Percentiles rank a stretch among this genome's conserved stretches.
These are phyloP conservation scores for Desmodus rotundus DNA, from an alignment of 2,113 vertebrate genomes.

Conservation along the genomic window DNA sequence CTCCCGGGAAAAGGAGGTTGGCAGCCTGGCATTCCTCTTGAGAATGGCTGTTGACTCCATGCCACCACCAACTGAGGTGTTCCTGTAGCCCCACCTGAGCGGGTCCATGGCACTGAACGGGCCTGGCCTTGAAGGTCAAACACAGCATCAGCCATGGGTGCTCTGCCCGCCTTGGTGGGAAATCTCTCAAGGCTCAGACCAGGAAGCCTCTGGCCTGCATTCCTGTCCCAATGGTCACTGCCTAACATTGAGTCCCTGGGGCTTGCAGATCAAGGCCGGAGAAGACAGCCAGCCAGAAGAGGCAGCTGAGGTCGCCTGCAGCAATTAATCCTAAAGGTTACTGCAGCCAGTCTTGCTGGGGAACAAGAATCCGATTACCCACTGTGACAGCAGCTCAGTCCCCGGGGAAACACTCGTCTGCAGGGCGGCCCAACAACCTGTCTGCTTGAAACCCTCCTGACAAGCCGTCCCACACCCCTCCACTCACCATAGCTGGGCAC, in stretches of 20 bases:
- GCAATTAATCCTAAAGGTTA: conserved; percentile 76
- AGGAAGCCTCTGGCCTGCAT: not conserved
- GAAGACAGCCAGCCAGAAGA: conserved; percentile 20
- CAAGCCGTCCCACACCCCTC: not conserved
- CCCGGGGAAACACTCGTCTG: not conserved
- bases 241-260: not conserved
- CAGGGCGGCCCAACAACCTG: conserved; percentile 2
- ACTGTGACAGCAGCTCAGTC: conserved; percentile 57
- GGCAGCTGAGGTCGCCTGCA: conserved; percentile 41
- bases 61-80: fast-evolving
- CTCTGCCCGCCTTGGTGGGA: fast-evolving
- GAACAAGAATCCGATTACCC: conserved; percentile 69
- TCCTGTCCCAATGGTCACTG: not conserved
- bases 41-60: not conserved
- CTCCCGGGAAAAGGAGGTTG: not conserved
- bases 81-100: not conserved
- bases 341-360: conserved; percentile 33
- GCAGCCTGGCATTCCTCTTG: not conserved
- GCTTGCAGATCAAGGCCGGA: conserved; percentile 35
- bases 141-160: not conserved
- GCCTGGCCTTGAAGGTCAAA: not conserved
- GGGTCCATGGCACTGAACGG: not conserved
- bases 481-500: not conserved
- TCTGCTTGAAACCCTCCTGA: conserved; percentile 41
- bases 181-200: not conserved